Base-by-base conservation (phyloP, 2,113 vertebrate genomes). In the Genyomyrus donnyi region DNA sequence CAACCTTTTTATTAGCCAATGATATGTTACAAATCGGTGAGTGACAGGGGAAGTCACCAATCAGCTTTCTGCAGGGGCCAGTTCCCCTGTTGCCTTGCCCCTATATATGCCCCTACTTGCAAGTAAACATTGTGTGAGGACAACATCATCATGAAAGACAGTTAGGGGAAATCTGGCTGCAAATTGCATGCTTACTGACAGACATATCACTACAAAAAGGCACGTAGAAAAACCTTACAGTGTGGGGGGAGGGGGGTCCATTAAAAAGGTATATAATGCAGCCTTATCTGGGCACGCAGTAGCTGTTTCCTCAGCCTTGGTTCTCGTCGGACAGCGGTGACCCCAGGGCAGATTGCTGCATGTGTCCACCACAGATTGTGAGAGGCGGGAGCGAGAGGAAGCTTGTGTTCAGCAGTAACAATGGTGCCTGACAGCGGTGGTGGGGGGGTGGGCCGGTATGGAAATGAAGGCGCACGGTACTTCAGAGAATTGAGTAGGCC, bases 231-330 rank as follows among this genome's bases (percentile, higher is more conserved):
- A 46, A 84, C 45, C 24, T 8, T 11, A 24, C 83, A 4, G 45
- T n/a, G 7, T 1, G 50, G 49, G 46, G 3, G 46, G 46, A 1
- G 46, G 48, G 49, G 49, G n/a, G 24, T 48, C 48, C 9, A 50
- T 86, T 87, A 87, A 87, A 87, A 39, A 15, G 27, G 49, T 31
- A 15, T 56, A 56, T 87, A 87, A 87, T 87, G 27, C 85, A n/a
- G 1, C 49, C 50, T 39, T 87, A 87, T 87, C 49, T 52, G 50
- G 21, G 11, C 49, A 46, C 3, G 5, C 85, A 39, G 85, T 50
- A 53, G 13, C 35, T 56, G 85, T 87, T 87, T 39, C 39, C 48
- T 5, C 50, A 21, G 85, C 15, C 24, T n/a, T 87, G 27, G 46
- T 27, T 11, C 31, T 17, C 15, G 31, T 31, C 31, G 17, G 85